Percentiles rank a stretch among this genome's conserved stretches.
Conservation (phyloP, 2,797 vertebrate genomes). For the Cheirogaleus major region DNA sequence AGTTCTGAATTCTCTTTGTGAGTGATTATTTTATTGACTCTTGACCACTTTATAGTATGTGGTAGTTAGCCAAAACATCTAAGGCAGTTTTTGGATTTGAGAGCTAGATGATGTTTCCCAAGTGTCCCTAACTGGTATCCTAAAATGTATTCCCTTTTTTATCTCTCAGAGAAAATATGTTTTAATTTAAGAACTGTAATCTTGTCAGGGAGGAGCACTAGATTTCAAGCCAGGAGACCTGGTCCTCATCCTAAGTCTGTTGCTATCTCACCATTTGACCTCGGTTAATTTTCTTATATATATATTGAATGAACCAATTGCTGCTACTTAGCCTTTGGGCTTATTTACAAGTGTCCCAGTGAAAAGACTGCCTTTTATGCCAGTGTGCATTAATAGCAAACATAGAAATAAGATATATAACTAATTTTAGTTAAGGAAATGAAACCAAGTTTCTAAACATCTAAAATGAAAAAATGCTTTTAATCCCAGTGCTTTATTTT, state of each 20-base stretch:
- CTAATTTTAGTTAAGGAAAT: conserved; percentile 55
- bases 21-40: conserved; percentile 56
- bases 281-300: background rate
- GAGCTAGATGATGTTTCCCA: conserved; percentile 12
- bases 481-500: conserved; percentile 55
- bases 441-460: conserved; percentile 45
- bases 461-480: conserved; percentile 50
- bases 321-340: background rate
- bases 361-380: conserved; percentile 13
- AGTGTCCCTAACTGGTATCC: background rate
- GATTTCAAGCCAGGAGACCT: conserved; percentile 26
- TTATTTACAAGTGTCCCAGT: conserved; percentile 32
- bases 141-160: conserved; percentile 22
- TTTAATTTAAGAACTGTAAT: conserved; percentile 59
- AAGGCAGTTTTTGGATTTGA: conserved; percentile 41
- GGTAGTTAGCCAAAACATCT: conserved; percentile 35
- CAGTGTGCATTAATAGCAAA: conserved; percentile 39
- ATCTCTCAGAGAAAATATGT: conserved; percentile 21
- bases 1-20: conserved; percentile 69
- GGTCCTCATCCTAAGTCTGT: background rate
- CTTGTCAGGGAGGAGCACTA: background rate
- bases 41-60: background rate
- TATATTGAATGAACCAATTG: conserved; percentile 35
- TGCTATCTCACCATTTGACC: background rate
- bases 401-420: conserved; percentile 14